Evolutionary conservation across 2,113 vertebrate species (phyloP).

Genomic region (Dasyurus viverrinus): DNA sequence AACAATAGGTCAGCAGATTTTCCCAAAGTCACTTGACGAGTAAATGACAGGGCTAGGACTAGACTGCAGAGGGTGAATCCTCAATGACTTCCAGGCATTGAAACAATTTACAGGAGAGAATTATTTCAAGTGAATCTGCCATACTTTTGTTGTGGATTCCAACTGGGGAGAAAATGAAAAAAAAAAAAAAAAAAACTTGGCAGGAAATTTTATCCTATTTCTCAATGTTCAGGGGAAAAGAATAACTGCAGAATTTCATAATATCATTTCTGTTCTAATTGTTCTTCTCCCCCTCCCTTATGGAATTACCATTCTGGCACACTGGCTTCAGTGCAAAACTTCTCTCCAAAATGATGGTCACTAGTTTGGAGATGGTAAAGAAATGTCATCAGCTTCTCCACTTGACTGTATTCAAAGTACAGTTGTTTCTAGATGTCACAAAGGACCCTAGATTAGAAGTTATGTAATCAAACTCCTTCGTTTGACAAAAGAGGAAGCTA

Average conservation of each 20-base stretch:
- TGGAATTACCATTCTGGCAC: background rate
- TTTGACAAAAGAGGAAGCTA: background rate
- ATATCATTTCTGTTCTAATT: background rate
- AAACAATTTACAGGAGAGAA: background rate
- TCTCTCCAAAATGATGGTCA: background rate
- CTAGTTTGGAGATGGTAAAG: background rate
- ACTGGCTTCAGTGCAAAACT: background rate
- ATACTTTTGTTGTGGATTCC: background rate
- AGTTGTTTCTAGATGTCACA: background rate
- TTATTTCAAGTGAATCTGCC: background rate
- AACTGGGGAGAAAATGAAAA: background rate
- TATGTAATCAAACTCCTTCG: background rate
- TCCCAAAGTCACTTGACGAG: background rate
- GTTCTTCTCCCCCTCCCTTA: background rate
- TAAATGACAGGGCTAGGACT: background rate
- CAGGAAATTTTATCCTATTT: background rate
- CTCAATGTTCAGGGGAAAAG: background rate
- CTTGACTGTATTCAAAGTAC: background rate
- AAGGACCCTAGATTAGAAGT: background rate
- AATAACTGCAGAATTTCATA: background rate
- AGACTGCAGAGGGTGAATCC: background rate
- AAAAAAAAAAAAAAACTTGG: background rate
- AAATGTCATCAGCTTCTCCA: background rate
- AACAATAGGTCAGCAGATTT: conserved; percentile 2
- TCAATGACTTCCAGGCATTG: background rate